Base-by-base conservation (phyloP, 2,113 vertebrate species). In the Vicugna pacos region DNA sequence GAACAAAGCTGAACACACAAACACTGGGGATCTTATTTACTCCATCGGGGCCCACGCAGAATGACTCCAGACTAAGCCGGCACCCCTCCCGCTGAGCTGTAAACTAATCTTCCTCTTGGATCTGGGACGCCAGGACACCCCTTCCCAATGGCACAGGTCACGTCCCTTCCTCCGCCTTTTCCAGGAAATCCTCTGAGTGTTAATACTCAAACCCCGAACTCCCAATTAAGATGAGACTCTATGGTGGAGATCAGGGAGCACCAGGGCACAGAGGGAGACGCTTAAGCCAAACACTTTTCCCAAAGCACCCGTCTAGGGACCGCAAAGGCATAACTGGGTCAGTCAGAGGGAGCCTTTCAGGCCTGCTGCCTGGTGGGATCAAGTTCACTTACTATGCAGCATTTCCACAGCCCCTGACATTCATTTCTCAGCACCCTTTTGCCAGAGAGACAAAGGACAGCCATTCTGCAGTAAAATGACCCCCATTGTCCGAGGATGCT, bases 361-460 rank as follows among this genome's bases (percentile, higher is more conserved):
- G 60, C 22, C 67, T 2, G 20, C 85, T 50, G 64, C 64, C 83
- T 62, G 15, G 52, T 35, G 69, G 54, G 93, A 95, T 97, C 94
- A 93, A 76, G 64, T 98, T 98, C 98, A 97, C 98, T 98, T 97
- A 89, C 72, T 95, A 97, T 98, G 95, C 97, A 94, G 89, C 86
- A 87, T 92, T 76, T 96, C 73, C 9, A 86, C 64, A 92, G 94
- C 54, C 56, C 64, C 70, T 48, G 28, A 46, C 93, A 76, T 93
- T 96, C 82, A 93, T 87, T 92, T 95, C 95, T 96, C 96, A 73
- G 91, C 81, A 97, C 52, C 52, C 42, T 95, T 90, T 96, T 94
- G 81, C 85, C 77, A 97, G 50, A 42, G n/a, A 90, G 48, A 96
- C 90, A 97, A 97, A 97, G n/a, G 67, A 67, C 56, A 96, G 76